Evolutionary conservation across 1,140 invertebrate species (phyloP), one percentile per base, ranked within the genome.

Genomic region (Alviniconcha marisindica): DNA sequence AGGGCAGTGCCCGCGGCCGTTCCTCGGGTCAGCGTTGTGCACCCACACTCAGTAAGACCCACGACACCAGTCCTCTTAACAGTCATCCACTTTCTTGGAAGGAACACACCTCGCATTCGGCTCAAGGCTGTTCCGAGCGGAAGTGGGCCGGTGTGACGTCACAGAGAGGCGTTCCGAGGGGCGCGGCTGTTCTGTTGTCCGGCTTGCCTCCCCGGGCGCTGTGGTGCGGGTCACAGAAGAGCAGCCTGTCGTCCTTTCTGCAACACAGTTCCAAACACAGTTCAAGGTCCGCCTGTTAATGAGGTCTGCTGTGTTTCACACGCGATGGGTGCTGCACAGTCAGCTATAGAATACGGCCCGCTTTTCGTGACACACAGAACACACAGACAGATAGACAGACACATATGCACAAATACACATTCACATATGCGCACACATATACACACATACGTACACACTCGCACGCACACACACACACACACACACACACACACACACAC

Each of bases 401-500:
- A 5, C 60, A 66, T 31, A 33, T 31, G 36, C 5, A 24, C 54
- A 24, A 0, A 0, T n/a, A 24, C 54, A 0, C 54, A 60, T 5
- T n/a, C 54, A 60, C 54, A 5, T 0, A 60, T n/a, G 28, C 54
- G 28, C 54, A 60, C 14, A 24, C 54, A 60, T n/a, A 60, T 5
- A 33, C 5, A 31, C n/a, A 66, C 63, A 33, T 33, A 66, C 63
- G 36, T 33, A 33, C 31, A 33, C 63, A 18, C n/a, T 33, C 63
- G 36, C 28, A 33, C 63, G 36, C 63, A 66, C 63, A 33, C 63
- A 66, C 63, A 33, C n/a, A 66, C 63, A 33, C 28, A 66, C 60
- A 66, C 60, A 66, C 60, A 66, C 60, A 66, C 28, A 66, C 60
- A 66, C 60, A 56, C 54, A 56, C 54, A 56, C 54, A 56, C 5